A percentile compares a stretch with the other conserved stretches of the same genome.
phyloP scores from a whole-genome alignment of 1,140 invertebrate genomes.

The Octopus bimaculoides region DNA sequence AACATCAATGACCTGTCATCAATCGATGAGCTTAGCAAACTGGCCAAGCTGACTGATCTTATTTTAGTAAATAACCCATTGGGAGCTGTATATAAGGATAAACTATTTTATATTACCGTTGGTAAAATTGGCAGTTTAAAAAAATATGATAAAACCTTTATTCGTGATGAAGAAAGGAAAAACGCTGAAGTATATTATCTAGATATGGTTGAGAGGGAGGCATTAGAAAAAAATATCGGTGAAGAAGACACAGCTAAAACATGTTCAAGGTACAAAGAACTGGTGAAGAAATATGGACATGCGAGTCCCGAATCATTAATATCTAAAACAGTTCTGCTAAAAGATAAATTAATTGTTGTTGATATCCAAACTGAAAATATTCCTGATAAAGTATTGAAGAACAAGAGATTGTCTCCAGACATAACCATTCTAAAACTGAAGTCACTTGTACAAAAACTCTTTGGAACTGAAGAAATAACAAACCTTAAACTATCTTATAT shows the following conservation, averaged over 20 bases:
- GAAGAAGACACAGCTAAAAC: neutral
- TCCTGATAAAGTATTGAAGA: neutral
- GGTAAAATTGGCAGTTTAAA: neutral
- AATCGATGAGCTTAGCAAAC: slow-evolving; percentile 1
- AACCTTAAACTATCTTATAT: neutral
- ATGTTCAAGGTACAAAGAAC: neutral
- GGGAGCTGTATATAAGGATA: neutral
- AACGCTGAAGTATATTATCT: neutral
- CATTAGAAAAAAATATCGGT: neutral
- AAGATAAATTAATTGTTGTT: neutral
- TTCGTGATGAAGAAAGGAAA: neutral
- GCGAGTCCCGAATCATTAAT: neutral
- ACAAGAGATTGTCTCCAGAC: neutral
- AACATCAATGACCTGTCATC: neutral
- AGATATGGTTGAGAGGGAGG: neutral
- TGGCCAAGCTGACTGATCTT: neutral
- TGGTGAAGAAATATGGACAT: neutral
- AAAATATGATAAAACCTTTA: neutral
- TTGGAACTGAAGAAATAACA: neutral
- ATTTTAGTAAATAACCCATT: neutral
- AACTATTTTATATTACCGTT: neutral
- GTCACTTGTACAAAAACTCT: slow-evolving; percentile 2
- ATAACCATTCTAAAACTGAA: neutral
- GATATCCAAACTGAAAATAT: neutral
- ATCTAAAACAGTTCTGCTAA: neutral